Evolutionary conservation across 2,888 invertebrate species (phyloP), one percentile per base, ranked within the genome.

Genomic region (Chrysolina oricalcia): DNA sequence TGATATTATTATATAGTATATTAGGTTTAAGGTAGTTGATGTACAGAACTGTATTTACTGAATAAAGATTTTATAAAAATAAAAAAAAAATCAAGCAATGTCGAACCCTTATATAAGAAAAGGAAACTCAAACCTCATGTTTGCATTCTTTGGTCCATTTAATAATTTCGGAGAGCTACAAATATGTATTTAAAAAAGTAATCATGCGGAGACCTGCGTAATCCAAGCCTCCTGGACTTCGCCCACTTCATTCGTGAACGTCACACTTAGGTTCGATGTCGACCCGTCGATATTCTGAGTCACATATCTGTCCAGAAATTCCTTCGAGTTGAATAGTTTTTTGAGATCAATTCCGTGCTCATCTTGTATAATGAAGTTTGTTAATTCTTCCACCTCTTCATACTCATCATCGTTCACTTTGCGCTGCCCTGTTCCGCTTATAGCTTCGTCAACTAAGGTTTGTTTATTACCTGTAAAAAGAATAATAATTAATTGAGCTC

Each of bases 211-310:
- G 56, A 89, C 86, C 67, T 89, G 87, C 80, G 89, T 88, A 59
- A 89, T 87, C 89, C 89, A 89, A 0, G 89, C 88, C 65, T 89
- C 88, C 77, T 89, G 88, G 69, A 89, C 88, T 74, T 88, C 88
- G 0, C 89, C 89, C 62, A 88, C 84, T 62, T 87, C 88, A 71
- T 87, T 87, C 0, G 88, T 88, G 71, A 89, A 87, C 62, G 87
- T 82, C 13, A 89, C 88, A 76, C 88, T 87, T 0, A 89, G 88
- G n/a, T 88, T 82, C 71, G 88, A 88, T n/a, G 89, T 81, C 11
- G 88, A 78, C 80, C 89, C 89, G n/a, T 89, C 87, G 21, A 89
- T 87, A n/a, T 88, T 87, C 81, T 89, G 88, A 3, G 88, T 88
- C 73, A 88, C 88, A n/a, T 85, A 85, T 53, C 84, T 84, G 0